Conservation (phyloP, 1,140 invertebrate species). For the Diuraphis noxia region DNA sequence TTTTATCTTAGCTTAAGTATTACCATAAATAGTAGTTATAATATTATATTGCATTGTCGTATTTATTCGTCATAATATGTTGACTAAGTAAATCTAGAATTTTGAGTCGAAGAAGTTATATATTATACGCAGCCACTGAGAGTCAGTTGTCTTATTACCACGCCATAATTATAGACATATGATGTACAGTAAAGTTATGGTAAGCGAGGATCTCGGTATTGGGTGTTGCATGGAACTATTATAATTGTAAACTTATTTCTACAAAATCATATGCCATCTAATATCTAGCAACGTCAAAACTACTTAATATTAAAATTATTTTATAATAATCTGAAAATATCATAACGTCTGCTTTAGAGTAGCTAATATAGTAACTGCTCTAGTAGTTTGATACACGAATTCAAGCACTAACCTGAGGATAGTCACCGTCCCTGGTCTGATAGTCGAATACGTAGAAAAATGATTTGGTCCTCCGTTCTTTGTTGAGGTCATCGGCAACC, state of each 20-base stretch:
- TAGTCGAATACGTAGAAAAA: slow-evolving; percentile 95
- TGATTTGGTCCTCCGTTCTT: slow-evolving; percentile 62
- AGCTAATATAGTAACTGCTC: too few relatives aligned
- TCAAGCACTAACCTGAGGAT: slow-evolving; percentile 71
- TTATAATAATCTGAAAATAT: too few relatives aligned
- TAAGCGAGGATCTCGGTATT: background rate
- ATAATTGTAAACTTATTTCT: background rate
- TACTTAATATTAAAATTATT: too few relatives aligned
- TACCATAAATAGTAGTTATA: background rate
- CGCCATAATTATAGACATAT: background rate
- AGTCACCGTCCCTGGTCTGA: slow-evolving; percentile 88
- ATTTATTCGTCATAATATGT: background rate
- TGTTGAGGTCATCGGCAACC: background rate
- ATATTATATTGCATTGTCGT: background rate
- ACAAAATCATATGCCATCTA: background rate
- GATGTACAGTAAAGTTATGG: background rate
- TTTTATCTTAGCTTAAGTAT: background rate
- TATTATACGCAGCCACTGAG: background rate
- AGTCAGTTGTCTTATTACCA: background rate
- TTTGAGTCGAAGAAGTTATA: background rate
- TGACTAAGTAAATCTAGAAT: background rate
- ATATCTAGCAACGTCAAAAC: background rate
- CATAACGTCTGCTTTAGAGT: too few relatives aligned
- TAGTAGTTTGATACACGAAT: too few relatives aligned
- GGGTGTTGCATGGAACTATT: background rate